A percentile compares a stretch with the other conserved stretches of the same genome.
These are phyloP conservation scores for Buceros bicornis DNA, from an alignment of 2,797 vertebrate species.

Conservation along the genomic window DNA sequence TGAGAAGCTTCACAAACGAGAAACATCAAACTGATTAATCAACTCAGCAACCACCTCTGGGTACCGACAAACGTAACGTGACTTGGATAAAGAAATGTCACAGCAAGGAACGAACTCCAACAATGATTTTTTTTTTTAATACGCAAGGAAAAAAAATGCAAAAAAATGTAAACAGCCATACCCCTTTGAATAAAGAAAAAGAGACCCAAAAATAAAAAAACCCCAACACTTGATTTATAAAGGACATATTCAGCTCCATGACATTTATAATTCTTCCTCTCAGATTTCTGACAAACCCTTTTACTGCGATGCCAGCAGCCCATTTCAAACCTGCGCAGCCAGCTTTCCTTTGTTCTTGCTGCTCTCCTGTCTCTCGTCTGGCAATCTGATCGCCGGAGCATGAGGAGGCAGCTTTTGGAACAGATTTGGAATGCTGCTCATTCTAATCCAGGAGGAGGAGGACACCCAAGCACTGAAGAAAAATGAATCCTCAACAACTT, in stretches of 20 bases:
- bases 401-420: conserved; percentile 40
- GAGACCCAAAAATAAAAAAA: background rate
- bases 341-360: conserved; percentile 65
- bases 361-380: conserved; percentile 44
- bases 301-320: background rate
- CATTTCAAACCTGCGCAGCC: conserved; percentile 37
- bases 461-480: background rate
- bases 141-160: background rate
- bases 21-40: background rate
- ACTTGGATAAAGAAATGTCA: background rate
- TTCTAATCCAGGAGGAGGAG: background rate
- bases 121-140: background rate
- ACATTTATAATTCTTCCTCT: conserved; percentile 6
- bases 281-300: background rate
- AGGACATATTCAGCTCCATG: conserved; percentile 1
- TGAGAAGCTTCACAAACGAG: background rate
- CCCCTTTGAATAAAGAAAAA: background rate
- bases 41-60: background rate
- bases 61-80: background rate
- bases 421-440: background rate
- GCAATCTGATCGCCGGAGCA: conserved; percentile 57
- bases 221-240: background rate
- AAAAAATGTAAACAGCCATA: rapidly evolving
- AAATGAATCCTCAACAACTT: background rate
- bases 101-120: background rate